These are phyloP conservation scores for Eustalomyia histrio DNA, from an alignment of 2,888 invertebrate genomes.

Conservation along the genomic window DNA sequence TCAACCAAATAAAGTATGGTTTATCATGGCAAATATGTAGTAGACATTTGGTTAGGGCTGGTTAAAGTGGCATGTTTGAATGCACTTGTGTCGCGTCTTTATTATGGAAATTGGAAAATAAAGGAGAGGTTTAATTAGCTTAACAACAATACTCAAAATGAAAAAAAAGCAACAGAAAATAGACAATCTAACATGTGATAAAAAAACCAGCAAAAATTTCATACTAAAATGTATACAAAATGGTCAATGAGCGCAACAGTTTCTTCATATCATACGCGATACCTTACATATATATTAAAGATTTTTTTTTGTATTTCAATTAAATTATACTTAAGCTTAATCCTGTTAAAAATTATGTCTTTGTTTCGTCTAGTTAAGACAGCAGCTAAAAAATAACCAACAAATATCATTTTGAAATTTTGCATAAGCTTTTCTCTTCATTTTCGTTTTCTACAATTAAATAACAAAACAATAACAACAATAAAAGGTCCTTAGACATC, in stretches of 20 bases:
- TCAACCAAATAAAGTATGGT: not conserved
- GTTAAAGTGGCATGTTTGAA: constrained; percentile 44
- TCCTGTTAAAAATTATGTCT: not conserved
- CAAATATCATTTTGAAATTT: constrained; percentile 5
- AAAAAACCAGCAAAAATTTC: not conserved
- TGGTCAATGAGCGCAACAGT: not conserved
- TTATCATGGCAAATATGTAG: constrained; percentile 3
- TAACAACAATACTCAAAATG: constrained; percentile 50
- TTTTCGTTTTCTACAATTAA: constrained; percentile 6
- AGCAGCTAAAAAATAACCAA: constrained; percentile 6
- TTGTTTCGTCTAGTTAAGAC: not conserved
- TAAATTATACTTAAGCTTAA: not conserved
- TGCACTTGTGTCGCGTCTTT: constrained; percentile 59
- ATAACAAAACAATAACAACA: constrained; percentile 24
- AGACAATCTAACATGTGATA: constrained; percentile 40
- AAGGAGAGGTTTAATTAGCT: constrained; percentile 68
- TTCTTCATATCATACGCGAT: not conserved
- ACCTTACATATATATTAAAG: no score
- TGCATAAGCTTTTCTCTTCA: constrained; percentile 9
- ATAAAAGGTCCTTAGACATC: constrained; percentile 57
- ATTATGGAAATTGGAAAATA: constrained; percentile 43
- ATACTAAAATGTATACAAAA: no score
- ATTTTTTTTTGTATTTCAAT: constrained; percentile 9
- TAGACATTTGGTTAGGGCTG: constrained; percentile 13
- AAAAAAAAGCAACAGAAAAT: not conserved